Evolutionary conservation across 2,888 invertebrate species (phyloP), one percentile per base, ranked within the genome.

Genomic region (Drosophila antonietae): DNA sequence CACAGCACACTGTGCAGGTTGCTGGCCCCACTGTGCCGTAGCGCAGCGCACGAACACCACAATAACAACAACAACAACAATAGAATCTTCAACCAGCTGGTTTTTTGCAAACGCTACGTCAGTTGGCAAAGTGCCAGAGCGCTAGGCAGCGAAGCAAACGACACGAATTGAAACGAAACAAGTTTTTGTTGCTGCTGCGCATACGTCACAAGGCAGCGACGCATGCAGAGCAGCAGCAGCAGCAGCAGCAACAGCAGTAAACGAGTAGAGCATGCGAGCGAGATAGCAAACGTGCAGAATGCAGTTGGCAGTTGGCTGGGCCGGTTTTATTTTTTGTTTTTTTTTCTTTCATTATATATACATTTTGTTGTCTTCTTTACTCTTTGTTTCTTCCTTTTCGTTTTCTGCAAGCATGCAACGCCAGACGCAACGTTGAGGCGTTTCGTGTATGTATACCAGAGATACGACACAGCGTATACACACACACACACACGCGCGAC

Each of bases 381-480:
- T 63, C 70, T 49, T 67, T 56, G 41, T 53, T 72, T 63, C 64
- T 65, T 72, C 68, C 55, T 70, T 78, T 78, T 78, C 78, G 52
- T 86, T 72, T 81, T 86, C 87, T 80, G 78, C 80, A 68, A 70
- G 88, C 88, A 88, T 88, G 81, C 88, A 81, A 60, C 64, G 75
- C 68, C 72, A 68, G 68, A 67, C 72, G 56, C 60, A 31, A 62
- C 63, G 51, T 31, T 71, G 68, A 67, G 63, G 61, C 69, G 52
- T 33, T 65, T 53, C 18, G 72, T 80, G 83, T 83, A 86, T 86
- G 77, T 88, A 86, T 58, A 72, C 73, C 58, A 68, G 58, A 68
- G 58, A 69, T 58, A 69, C 68, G 52, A 59, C 43, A 18, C 47
- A 41, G n/a, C 33, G 20, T 18, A 44, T 6, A 28, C 18, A 18